Evolutionary conservation across 2,888 invertebrate species (phyloP).

Genomic region (Zeuzera pyrina): DNA sequence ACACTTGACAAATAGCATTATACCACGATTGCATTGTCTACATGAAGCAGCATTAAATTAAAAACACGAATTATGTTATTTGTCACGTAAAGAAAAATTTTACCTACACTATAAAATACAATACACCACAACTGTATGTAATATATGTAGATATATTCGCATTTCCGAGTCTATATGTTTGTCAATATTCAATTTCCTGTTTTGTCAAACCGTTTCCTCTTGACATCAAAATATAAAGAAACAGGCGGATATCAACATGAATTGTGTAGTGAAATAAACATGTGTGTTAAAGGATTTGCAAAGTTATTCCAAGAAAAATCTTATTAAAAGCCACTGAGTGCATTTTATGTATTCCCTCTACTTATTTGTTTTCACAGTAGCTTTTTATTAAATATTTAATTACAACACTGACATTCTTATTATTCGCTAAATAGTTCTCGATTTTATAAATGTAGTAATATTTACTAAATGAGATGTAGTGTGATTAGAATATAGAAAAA

Average conservation of each 20-base stretch:
- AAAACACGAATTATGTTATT: constrained; percentile 22
- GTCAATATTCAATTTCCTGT: constrained; percentile 51
- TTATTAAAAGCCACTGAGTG: too few species aligned
- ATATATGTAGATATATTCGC: constrained; percentile 2
- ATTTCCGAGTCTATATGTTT: constrained; percentile 24
- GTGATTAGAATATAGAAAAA: too few species aligned
- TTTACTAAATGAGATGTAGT: too few species aligned
- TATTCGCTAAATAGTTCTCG: too few species aligned
- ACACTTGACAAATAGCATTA: constrained; percentile 55
- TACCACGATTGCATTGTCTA: constrained; percentile 36
- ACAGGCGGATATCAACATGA: constrained; percentile 41
- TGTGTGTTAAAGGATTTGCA: too few species aligned
- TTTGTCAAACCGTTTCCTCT: constrained; percentile 33
- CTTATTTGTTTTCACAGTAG: too few species aligned
- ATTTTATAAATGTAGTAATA: too few species aligned
- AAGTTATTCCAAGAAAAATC: too few species aligned
- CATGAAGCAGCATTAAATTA: constrained; percentile 28
- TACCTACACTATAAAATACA: constrained; percentile 21
- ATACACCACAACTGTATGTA: constrained; percentile 24
- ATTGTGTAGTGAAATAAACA: constrained; percentile 21
- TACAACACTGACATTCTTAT: too few species aligned
- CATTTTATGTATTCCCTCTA: too few species aligned
- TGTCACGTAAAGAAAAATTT: constrained; percentile 1
- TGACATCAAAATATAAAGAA: constrained; percentile 36
- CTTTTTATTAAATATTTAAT: too few species aligned